Evolutionary conservation across 2,113 vertebrate species (phyloP).

Genomic region (Lucifuga dentata): DNA sequence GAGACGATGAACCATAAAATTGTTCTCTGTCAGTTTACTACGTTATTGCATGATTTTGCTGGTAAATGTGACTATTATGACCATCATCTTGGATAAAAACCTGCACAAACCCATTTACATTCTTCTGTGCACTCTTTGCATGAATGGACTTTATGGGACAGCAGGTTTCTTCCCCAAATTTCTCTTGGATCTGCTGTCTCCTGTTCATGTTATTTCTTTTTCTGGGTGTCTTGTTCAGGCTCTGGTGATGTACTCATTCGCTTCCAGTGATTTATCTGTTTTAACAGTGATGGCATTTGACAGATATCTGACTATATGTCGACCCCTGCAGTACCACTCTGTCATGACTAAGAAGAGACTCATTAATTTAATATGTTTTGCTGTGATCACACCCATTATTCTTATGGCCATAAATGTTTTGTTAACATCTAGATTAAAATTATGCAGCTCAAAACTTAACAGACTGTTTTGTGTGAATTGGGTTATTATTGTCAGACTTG

Average conservation of each 20-base stretch:
- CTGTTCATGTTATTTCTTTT: conserved; percentile 50
- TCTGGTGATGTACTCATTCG: conserved; percentile 37
- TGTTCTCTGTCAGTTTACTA: conserved; percentile 24
- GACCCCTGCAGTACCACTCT: conserved; percentile 50
- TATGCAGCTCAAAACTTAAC: conserved; percentile 35
- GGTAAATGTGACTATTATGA: conserved; percentile 39
- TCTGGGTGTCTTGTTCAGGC: conserved; percentile 55
- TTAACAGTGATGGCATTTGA: conserved; percentile 59
- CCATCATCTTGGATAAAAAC: conserved; percentile 48
- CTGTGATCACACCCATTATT: conserved; percentile 24
- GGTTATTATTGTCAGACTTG: conserved; percentile 50
- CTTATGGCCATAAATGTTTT: conserved; percentile 6
- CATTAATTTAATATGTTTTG: conserved; percentile 22
- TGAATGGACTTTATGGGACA: conserved; percentile 60
- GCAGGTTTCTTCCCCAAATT: conserved; percentile 62
- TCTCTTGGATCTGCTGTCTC: conserved; percentile 51
- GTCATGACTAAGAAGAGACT: conserved; percentile 48
- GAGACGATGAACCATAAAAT: conserved; percentile 11
- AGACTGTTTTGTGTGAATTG: conserved; percentile 54
- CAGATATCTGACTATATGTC: conserved; percentile 66
- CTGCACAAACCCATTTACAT: conserved; percentile 69
- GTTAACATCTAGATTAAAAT: conserved; percentile 17
- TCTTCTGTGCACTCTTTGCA: conserved; percentile 51
- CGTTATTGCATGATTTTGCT: conserved; percentile 45
- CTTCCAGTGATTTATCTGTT: conserved; percentile 47